phyloP scores from a whole-genome alignment of 92 coral and sea anemone genomes.

The Heteractis magnifica region DNA sequence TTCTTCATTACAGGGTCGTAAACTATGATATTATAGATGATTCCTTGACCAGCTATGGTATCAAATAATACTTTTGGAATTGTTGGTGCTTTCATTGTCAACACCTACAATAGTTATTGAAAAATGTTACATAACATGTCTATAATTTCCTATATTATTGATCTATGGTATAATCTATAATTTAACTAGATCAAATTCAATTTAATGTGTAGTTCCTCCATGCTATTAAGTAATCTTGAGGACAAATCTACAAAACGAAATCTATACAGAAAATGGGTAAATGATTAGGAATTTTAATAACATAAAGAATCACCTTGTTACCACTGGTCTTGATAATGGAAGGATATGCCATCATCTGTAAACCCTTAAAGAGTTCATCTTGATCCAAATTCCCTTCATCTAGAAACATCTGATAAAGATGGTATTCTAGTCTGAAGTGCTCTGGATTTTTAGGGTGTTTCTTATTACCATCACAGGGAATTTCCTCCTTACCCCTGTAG shows the following conservation, averaged over 20 bases:
- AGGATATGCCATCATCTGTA: slow-evolving; percentile 87
- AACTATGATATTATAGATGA: slow-evolving; percentile 79
- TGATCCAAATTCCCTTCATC: slow-evolving; percentile 75
- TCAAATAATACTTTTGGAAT: slow-evolving; percentile 63
- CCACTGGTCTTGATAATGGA: slow-evolving; percentile 74
- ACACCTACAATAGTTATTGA: slow-evolving; percentile 39
- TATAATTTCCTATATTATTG: too few relatives aligned
- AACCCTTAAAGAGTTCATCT: slow-evolving; percentile 62
- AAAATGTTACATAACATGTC: too few relatives aligned
- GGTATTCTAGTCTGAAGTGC: slow-evolving; percentile 78
- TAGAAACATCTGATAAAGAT: slow-evolving; percentile 79
- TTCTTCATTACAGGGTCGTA: slow-evolving; percentile 59
- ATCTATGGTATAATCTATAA: too few relatives aligned
- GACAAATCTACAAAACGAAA: too few relatives aligned
- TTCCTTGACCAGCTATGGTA: slow-evolving; percentile 84
- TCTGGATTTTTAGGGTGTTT: slow-evolving; percentile 48
- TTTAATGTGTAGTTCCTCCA: too few relatives aligned
- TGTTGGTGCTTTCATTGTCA: slow-evolving; percentile 56
- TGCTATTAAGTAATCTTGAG: too few relatives aligned
- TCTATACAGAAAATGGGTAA: background rate
- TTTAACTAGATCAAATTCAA: too few relatives aligned
- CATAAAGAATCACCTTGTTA: slow-evolving; percentile 44
- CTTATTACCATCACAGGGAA: slow-evolving; percentile 54
- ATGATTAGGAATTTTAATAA: background rate
- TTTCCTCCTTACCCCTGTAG: slow-evolving; percentile 16